Evolutionary conservation across 2,888 invertebrate species (phyloP), one percentile per base, ranked within the genome.

Genomic region (Apamea anceps): DNA sequence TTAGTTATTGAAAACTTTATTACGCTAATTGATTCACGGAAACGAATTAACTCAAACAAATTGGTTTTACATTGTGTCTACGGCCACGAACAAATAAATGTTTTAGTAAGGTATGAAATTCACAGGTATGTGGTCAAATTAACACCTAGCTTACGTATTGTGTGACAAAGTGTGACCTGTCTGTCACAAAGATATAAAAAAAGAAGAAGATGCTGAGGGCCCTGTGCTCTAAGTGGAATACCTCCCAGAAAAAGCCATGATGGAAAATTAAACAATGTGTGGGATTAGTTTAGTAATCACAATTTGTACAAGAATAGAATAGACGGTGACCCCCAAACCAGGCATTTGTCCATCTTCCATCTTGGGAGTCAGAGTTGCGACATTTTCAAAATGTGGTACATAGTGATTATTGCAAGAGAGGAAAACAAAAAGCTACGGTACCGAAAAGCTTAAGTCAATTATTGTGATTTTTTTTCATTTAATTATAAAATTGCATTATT

Each of bases 161-260:
- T 79, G 15, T 42, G 54, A 78, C 65, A 57, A 45, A 15, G 28
- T 63, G 37, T 37, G 37, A 37, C 28, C 37, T 42, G 42, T 66
- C 15, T 72, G 73, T 67, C 75, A 76, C 75, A 25, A 79, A 76
- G 87, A 83, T 74, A 42, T 79, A 75, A 0, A 65, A 76, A 42
- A 42, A 18, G 2, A 37, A 21, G 54, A 82, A 82, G 10, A 62
- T 37, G 37, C 67, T 12, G 10, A 12, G 5, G 32, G 7, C 28
- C 7, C n/a, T n/a, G n/a, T n/a, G n/a, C n/a, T n/a, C n/a, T n/a
- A n/a, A n/a, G n/a, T n/a, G n/a, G n/a, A n/a, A n/a, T n/a, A n/a
- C n/a, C n/a, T n/a, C n/a, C n/a, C 0, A 48, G 21, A 70, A 2
- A 7, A 48, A 28, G 28, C 8, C 7, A 62, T 13, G n/a, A 62